Conservation (phyloP, 1,140 invertebrate species). For the Cheumatopsyche charites region DNA sequence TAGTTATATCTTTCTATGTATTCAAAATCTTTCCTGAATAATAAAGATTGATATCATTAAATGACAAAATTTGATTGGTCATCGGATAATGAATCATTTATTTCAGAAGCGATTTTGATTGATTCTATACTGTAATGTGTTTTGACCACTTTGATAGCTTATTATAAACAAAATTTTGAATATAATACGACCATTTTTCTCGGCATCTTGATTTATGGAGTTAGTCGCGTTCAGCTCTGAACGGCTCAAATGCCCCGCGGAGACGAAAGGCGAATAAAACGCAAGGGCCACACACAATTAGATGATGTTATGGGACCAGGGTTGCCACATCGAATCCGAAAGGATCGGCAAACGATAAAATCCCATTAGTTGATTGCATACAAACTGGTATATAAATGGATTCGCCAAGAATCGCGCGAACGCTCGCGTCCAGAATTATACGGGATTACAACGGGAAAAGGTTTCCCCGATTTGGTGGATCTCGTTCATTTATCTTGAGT, state of each 20-base stretch:
- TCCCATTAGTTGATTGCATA: conserved; percentile 38
- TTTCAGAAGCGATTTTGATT: too few relatives aligned
- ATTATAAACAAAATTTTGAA: too few relatives aligned
- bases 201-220: too few relatives aligned
- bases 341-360: conserved; percentile 37
- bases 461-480: neutral
- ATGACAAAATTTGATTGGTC: too few relatives aligned
- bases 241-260: conserved; percentile 17
- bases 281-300: neutral
- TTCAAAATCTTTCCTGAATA: too few relatives aligned
- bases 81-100: too few relatives aligned
- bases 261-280: conserved; percentile 28
- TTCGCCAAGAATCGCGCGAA: conserved; percentile 10
- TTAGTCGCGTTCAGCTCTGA: too few relatives aligned
- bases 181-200: too few relatives aligned
- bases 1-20: too few relatives aligned
- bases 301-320: neutral
- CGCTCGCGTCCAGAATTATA: neutral
- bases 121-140: too few relatives aligned
- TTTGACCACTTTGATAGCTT: too few relatives aligned
- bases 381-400: conserved; percentile 19
- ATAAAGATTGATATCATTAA: too few relatives aligned
- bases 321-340: conserved; percentile 24
- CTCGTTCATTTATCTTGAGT: neutral
- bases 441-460: neutral